Evolutionary conservation across 2,113 vertebrate genomes (phyloP).

Genomic region (Calyptomena viridis): DNA sequence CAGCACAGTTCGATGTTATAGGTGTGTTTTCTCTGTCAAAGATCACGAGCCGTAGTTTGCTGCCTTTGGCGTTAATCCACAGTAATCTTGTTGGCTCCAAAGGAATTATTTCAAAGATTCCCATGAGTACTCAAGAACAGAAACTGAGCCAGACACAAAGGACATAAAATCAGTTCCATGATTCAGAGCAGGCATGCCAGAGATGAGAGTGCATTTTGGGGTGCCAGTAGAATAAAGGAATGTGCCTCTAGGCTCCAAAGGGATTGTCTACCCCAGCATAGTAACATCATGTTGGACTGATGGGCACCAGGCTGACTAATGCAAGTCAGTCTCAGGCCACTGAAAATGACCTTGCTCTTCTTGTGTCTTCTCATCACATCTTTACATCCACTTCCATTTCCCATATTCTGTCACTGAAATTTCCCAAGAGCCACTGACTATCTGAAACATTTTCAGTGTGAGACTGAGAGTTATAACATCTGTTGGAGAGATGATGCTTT

Average conservation of each 20-base stretch:
- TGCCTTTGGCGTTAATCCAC: background rate
- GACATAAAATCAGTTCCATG: background rate
- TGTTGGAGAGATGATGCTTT: background rate
- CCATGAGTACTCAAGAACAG: background rate
- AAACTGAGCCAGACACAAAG: background rate
- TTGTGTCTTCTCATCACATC: background rate
- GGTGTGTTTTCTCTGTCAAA: background rate
- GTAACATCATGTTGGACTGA: rapidly evolving
- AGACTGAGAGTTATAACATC: background rate
- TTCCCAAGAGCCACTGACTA: background rate
- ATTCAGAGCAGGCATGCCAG: background rate
- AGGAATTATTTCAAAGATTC: background rate
- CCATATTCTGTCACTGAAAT: background rate
- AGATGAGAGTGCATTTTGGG: background rate
- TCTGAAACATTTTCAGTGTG: background rate
- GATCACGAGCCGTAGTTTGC: background rate
- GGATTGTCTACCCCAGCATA: background rate
- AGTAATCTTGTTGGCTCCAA: background rate
- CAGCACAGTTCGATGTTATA: rapidly evolving
- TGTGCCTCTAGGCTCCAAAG: background rate
- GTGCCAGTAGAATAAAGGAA: background rate
- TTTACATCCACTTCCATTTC: background rate
- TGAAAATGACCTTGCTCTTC: rapidly evolving
- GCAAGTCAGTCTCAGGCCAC: background rate
- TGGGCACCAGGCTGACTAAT: background rate